Conservation (phyloP, 1,140 invertebrate genomes). For the Drosophila elegans region DNA sequence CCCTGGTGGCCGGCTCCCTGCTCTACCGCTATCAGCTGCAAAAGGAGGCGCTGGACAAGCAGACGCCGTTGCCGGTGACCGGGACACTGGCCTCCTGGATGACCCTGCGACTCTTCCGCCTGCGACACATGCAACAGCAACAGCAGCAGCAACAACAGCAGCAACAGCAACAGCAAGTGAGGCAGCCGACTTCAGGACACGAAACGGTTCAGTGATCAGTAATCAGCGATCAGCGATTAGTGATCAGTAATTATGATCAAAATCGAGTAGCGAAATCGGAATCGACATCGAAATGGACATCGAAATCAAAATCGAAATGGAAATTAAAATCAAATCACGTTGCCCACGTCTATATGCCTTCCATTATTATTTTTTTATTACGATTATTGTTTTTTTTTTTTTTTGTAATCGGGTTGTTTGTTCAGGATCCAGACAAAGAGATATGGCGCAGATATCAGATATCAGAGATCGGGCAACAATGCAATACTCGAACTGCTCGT, state of each 20-base stretch:
- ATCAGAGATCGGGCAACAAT: constrained; percentile 64
- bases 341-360: constrained; percentile 25
- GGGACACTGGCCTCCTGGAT: constrained; percentile 90
- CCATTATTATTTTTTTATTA: constrained; percentile 46
- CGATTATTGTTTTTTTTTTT: constrained; percentile 39
- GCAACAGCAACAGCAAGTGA: constrained; percentile 43
- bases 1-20: constrained; percentile 91
- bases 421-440: constrained; percentile 15
- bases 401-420: constrained; percentile 27
- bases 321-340: constrained; percentile 5
- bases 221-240: background rate
- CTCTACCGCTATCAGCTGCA: constrained; percentile 91
- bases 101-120: constrained; percentile 88
- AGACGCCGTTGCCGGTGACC: constrained; percentile 85
- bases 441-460: constrained; percentile 11
- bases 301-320: constrained; percentile 7
- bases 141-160: constrained; percentile 58
- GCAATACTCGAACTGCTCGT: constrained; percentile 69
- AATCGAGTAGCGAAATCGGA: background rate
- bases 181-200: constrained; percentile 51
- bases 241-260: background rate
- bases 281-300: constrained; percentile 1
- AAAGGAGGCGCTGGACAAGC: constrained; percentile 87
- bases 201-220: constrained; percentile 71
- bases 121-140: constrained; percentile 85